Evolutionary conservation across 2,797 vertebrate genomes (phyloP), one percentile per base, ranked within the genome.

Genomic region (Acrossocheilus wenchowensis): DNA sequence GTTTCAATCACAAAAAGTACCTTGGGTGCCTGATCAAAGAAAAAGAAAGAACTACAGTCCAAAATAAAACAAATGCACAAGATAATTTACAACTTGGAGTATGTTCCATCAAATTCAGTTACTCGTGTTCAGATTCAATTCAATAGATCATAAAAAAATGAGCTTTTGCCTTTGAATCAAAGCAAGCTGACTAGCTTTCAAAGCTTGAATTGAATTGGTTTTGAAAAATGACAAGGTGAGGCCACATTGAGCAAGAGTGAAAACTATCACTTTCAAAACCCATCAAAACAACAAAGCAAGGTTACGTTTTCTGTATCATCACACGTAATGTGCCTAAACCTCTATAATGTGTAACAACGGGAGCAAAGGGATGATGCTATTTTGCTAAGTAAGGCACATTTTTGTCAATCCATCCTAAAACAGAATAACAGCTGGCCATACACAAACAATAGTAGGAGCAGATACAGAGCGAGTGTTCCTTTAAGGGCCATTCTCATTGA

Each of bases 321-420:
- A 93, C 89, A 94, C 95, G 94, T 93, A 94, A 94, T 96, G 96
- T 96, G 96, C 96, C 96, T 92, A 89, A 84, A 89, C 89, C 85
- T 87, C 75, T 74, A 81, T 64, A 60, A 86, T 78, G 85, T 89
- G 81, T 43, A 74, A 54, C 30, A 74, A 69, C 52, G 52, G 68
- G 62, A 87, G 64, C 48, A 84, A 84, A 62, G 50, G 12, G 74
- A 90, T 86, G 73, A 90, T 66, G 73, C 89, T 86, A 83, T 88
- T 87, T 90, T 88, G 80, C 86, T 81, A 90, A 87, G 95, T 97
- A 97, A 97, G 97, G 96, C 97, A 97, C 96, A 92, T 96, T 95
- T 91, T 90, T 85, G 94, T 96, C 94, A 95, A 96, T 94, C 95
- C 95, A 94, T 86, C 79, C 94, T 89, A 85, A 95, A 93, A 93